These are phyloP conservation scores for Erynnis tages DNA, from an alignment of 2,888 invertebrate species.

Conservation along the genomic window DNA sequence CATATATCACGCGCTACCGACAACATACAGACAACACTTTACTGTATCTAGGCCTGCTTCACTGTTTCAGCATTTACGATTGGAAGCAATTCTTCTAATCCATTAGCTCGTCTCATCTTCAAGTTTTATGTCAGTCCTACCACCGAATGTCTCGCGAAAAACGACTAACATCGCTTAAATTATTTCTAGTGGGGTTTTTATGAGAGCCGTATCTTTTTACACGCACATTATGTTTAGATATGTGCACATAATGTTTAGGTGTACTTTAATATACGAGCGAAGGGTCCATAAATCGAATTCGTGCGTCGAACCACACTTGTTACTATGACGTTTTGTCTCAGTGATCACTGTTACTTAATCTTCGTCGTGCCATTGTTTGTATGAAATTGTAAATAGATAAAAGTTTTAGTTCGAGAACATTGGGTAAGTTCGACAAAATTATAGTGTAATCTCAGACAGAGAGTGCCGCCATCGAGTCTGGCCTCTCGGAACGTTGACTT, in stretches of 20 bases:
- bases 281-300: constrained; percentile 75
- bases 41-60: constrained; percentile 61
- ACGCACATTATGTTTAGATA: constrained; percentile 75
- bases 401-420: constrained; percentile 55
- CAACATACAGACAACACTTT: constrained; percentile 57
- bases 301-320: constrained; percentile 52
- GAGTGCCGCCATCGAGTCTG: constrained; percentile 62
- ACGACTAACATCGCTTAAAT: constrained; percentile 77
- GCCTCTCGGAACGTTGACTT: constrained; percentile 61
- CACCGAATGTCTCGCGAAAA: constrained; percentile 74
- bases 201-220: constrained; percentile 79
- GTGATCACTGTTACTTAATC: constrained; percentile 13
- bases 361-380: constrained; percentile 16
- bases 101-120: constrained; percentile 76
- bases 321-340: constrained; percentile 11
- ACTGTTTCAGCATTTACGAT: constrained; percentile 66
- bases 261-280: constrained; percentile 60
- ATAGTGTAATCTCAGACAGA: constrained; percentile 53
- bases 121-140: constrained; percentile 77
- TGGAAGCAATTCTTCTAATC: constrained; percentile 78
- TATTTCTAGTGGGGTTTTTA: constrained; percentile 78
- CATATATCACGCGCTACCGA: constrained; percentile 39
- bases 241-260: constrained; percentile 74
- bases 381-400: constrained; percentile 31
- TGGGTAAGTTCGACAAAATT: constrained; percentile 57